Base-by-base conservation (phyloP, 2,888 invertebrate genomes). In the Strigamia transsilvanica region DNA sequence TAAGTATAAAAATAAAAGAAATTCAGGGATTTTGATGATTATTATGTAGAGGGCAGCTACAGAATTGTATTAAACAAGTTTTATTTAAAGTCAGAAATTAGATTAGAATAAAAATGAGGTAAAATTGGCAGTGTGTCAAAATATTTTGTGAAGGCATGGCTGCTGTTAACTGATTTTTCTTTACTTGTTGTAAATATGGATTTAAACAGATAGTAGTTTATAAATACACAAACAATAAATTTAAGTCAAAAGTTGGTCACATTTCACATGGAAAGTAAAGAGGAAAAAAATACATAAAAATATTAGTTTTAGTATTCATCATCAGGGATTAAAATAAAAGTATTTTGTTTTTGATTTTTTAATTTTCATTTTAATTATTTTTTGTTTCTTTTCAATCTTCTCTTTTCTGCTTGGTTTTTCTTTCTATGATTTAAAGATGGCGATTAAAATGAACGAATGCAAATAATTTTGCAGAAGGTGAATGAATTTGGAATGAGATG, bases 11-110 rank as follows among this genome's bases (percentile, higher is more conserved):
- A 56, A n/a, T n/a, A 18, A 46, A 15, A 46, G 1, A 46, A 46
- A 56, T 56, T 56, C 56, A 56, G 56, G 56, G 56, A 56, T 56
- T 56, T 56, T 56, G 56, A 56, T 56, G 56, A 56, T 56, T 56
- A 56, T 56, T 56, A 56, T 56, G 56, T 56, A 56, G 56, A 56
- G 56, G 56, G 56, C 56, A 56, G 56, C 56, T 56, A 56, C 56
- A 56, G 56, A 56, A 18, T 56, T 56, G 56, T 56, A 56, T 56
- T 56, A 56, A 46, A 46, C 46, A 46, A 46, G 46, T 46, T 46
- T 46, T 46, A 18, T 56, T 56, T 18, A 56, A 56, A 56, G 56
- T 56, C 56, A 56, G 56, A 56, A 56, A 56, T 18, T 56, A 56
- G 56, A 56, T 56, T 56, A 18, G 18, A 18, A n/a, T 56, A 27